Conservation (phyloP, 1,140 invertebrate genomes). For the Trachymyrmex cornetzi region DNA sequence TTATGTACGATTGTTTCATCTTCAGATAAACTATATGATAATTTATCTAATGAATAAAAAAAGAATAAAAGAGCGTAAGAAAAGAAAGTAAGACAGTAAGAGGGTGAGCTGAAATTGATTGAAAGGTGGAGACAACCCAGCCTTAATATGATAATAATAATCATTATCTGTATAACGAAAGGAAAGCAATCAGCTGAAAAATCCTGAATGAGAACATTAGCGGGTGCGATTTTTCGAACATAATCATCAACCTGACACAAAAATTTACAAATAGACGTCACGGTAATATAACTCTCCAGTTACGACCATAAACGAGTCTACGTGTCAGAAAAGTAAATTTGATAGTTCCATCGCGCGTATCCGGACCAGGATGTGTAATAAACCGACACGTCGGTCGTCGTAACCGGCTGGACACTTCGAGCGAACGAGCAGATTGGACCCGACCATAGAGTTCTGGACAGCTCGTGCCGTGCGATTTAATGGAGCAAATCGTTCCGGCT, state of each 20-base stretch:
- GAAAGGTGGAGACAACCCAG: no score
- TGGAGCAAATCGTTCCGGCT: slow-evolving; percentile 72
- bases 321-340: slow-evolving; percentile 58
- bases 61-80: no score
- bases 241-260: neutral
- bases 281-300: slow-evolving; percentile 49
- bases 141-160: neutral
- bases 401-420: slow-evolving; percentile 65
- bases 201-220: neutral
- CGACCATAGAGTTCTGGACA: slow-evolving; percentile 35
- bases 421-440: slow-evolving; percentile 36
- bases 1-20: neutral
- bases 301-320: slow-evolving; percentile 58
- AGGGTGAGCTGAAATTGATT: no score
- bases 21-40: no score
- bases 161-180: neutral
- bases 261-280: slow-evolving; percentile 6
- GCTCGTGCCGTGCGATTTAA: slow-evolving; percentile 63
- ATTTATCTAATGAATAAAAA: no score
- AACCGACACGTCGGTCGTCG: slow-evolving; percentile 60
- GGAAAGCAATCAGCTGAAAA: neutral
- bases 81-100: no score
- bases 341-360: slow-evolving; percentile 69
- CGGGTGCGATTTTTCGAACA: neutral
- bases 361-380: slow-evolving; percentile 59